Base-by-base conservation (phyloP, 2,888 invertebrate genomes). In the Latrodectus elegans region DNA sequence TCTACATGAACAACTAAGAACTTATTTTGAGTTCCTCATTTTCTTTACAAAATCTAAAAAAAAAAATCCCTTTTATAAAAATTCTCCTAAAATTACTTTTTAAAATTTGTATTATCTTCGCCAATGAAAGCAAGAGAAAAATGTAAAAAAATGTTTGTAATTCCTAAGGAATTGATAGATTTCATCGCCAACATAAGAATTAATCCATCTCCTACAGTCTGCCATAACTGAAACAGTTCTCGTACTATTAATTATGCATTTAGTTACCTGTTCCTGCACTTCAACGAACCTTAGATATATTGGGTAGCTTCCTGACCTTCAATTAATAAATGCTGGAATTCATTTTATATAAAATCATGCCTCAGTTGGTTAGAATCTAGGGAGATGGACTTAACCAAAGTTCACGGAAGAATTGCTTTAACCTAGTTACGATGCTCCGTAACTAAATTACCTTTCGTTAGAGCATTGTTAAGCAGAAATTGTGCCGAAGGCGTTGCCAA, bases 341-440 rank as follows among this genome's bases (percentile, higher is more conserved):
- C 80, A 71, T 87, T 87, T 87, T 77, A 87, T 87, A 87, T 87
- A 87, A 87, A 87, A 87, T 81, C 76, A 87, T 81, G 86, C 86
- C 68, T 81, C 86, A 72, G 67, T 87, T 15, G 60, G 60, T 60
- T 60, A 60, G 60, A 65, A 72, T 71, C 70, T 52, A 26, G 72
- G 52, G 65, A 52, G 76, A 80, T 81, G 81, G 77, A 49, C 86
- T 80, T 81, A 87, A 81, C 72, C 81, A 82, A 77, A 77, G 86
- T 87, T 87, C 81, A 87, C 81, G 86, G 70, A 81, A 81, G 81
- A 76, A 51, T 73, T 77, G 72, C 73, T 81, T 81, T 87, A 87
- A 87, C 86, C 81, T 81, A 81, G 86, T 87, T 87, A 87, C 77
- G 72, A 71, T 22, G 67, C 17, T 26, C 76, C 72, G 53, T 87